Evolutionary conservation across 2,888 invertebrate genomes (phyloP).

Genomic region (Thecophora atra): DNA sequence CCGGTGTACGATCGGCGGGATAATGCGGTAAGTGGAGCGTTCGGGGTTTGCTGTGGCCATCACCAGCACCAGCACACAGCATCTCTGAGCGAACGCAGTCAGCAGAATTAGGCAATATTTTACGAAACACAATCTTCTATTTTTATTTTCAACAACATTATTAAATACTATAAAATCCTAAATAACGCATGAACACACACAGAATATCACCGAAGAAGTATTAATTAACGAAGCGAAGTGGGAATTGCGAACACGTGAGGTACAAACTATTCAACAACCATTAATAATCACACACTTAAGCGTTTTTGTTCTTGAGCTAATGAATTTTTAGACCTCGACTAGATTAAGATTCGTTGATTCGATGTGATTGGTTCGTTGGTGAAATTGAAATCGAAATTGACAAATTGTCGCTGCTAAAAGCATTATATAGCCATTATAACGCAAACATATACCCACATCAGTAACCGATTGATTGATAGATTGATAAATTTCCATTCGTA

Average conservation of each 20-base stretch:
- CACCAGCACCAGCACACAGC: neutral
- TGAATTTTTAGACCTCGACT: conserved; percentile 46
- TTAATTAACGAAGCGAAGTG: conserved; percentile 94
- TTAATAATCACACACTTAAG: conserved; percentile 28
- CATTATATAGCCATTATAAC: conserved; percentile 22
- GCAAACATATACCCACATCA: conserved; percentile 15
- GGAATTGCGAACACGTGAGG: conserved; percentile 93
- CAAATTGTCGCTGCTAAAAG: conserved; percentile 2
- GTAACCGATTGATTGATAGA: neutral
- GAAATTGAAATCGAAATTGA: conserved; percentile 21
- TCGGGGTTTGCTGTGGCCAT: neutral
- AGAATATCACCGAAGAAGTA: conserved; percentile 96
- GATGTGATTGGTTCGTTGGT: neutral
- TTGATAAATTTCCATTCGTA: neutral
- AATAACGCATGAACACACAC: conserved; percentile 64
- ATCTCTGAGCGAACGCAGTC: neutral
- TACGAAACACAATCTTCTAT: conserved; percentile 24
- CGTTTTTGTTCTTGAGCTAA: conserved; percentile 45
- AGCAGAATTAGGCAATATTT: conserved; percentile 19
- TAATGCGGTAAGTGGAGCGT: conserved; percentile 76
- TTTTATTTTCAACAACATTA: conserved; percentile 35
- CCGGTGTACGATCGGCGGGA: conserved; percentile 91
- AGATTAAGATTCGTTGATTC: conserved; percentile 33
- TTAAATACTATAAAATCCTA: conserved; percentile 37
- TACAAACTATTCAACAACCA: conserved; percentile 67